Conservation (phyloP, 2,888 invertebrate species). For the Phanerotoma sp. region DNA sequence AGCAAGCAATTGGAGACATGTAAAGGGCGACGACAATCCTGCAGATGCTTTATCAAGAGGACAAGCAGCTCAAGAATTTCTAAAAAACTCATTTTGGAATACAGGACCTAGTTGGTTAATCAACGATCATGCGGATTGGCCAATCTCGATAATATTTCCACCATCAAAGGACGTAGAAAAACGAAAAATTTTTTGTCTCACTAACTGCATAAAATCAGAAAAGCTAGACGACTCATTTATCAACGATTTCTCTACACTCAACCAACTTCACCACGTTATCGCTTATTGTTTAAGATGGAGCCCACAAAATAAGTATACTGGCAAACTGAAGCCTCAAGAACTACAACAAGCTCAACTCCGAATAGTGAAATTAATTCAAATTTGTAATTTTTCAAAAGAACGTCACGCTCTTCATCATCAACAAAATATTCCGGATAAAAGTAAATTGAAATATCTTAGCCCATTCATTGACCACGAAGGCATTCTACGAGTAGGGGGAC, state of each 20-base stretch:
- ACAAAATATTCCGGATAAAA: too few species aligned
- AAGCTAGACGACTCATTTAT: not conserved
- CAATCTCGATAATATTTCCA: not conserved
- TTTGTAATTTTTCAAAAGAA: too few species aligned
- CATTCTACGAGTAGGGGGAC: too few species aligned
- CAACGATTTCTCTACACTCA: not conserved
- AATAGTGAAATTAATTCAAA: too few species aligned
- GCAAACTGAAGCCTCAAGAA: too few species aligned
- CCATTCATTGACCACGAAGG: too few species aligned
- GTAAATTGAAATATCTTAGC: too few species aligned
- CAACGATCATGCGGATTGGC: conserved; percentile 7
- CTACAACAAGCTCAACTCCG: too few species aligned
- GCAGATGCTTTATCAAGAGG: conserved; percentile 35
- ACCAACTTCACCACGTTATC: too few species aligned
- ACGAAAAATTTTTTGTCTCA: not conserved
- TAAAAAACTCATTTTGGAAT: conserved; percentile 17
- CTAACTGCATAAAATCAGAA: not conserved
- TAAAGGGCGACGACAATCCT: conserved; percentile 29
- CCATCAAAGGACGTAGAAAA: not conserved
- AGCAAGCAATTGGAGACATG: conserved; percentile 23
- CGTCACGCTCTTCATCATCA: too few species aligned
- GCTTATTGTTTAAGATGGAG: too few species aligned
- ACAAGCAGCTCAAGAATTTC: conserved; percentile 20
- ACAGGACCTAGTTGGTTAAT: conserved; percentile 23
- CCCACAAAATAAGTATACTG: too few species aligned